Conservation (phyloP, 92 coral and sea anemone species). For the Epizoanthus ramosus region DNA sequence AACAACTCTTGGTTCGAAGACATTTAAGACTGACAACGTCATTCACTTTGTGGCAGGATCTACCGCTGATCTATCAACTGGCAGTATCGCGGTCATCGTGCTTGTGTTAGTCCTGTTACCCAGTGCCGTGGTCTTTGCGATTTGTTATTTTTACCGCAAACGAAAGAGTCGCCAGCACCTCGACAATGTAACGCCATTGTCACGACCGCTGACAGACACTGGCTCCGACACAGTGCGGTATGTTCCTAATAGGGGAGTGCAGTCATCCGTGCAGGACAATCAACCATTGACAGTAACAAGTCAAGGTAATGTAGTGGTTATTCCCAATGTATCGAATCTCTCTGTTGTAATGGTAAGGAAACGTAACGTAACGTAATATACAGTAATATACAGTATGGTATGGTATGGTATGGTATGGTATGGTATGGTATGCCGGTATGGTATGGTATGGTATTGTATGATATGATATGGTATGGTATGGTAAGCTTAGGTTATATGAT, state of each 20-base stretch:
- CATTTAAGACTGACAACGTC: not conserved
- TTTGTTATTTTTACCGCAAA: not conserved
- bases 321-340: too few species aligned
- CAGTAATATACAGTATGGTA: too few species aligned
- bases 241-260: not conserved
- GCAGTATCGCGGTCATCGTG: not conserved
- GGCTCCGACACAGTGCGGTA: constrained; percentile 1
- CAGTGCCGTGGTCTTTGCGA: not conserved
- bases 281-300: not conserved
- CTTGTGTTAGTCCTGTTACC: not conserved
- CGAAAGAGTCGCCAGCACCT: not conserved
- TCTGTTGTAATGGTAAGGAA: too few species aligned
- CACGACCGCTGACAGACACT: not conserved
- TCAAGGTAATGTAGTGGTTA: constrained; percentile 2
- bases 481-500: too few species aligned
- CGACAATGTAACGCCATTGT: not conserved
- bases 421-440: too few species aligned
- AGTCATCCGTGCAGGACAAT: not conserved
- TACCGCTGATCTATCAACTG: constrained; percentile 1
- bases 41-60: not conserved
- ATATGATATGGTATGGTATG: too few species aligned
- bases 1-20: constrained; percentile 14
- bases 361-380: too few species aligned
- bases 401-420: too few species aligned
- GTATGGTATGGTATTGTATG: too few species aligned